These are phyloP conservation scores for Megalonaias nervosa DNA, from an alignment of 1,140 invertebrate genomes.

Conservation along the genomic window DNA sequence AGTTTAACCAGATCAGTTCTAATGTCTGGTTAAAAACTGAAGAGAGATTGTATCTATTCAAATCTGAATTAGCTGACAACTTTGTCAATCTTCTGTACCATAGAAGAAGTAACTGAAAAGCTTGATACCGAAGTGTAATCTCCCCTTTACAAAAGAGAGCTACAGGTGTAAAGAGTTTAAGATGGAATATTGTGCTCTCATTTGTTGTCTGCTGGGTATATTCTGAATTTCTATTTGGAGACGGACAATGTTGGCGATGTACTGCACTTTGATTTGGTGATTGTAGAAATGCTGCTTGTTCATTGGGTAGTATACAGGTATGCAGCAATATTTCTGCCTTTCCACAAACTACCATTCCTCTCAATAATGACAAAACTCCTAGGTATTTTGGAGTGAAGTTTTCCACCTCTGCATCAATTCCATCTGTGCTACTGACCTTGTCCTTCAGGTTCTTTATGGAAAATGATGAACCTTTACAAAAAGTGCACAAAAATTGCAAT, in stretches of 20 bases:
- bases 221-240: no score
- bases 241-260: no score
- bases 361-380: slow-evolving; percentile 33
- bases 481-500: no score
- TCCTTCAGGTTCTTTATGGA: no score
- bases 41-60: neutral
- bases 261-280: neutral
- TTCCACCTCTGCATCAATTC: no score
- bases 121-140: slow-evolving; percentile 46
- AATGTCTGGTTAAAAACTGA: slow-evolving; percentile 15
- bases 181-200: neutral
- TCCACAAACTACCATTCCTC: slow-evolving; percentile 37
- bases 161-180: slow-evolving; percentile 20
- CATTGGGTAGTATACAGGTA: neutral
- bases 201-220: no score
- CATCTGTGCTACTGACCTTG: no score
- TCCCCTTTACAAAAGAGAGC: slow-evolving; percentile 37
- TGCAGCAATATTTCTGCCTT: slow-evolving; percentile 15
- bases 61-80: slow-evolving; percentile 3
- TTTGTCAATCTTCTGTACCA: slow-evolving; percentile 50
- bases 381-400: neutral
- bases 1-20: slow-evolving; percentile 38
- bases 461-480: no score
- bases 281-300: neutral
- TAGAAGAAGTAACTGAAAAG: slow-evolving; percentile 48